Conservation (phyloP, 53 echinoderm and acorn worm species). For the Henricia sp. region DNA sequence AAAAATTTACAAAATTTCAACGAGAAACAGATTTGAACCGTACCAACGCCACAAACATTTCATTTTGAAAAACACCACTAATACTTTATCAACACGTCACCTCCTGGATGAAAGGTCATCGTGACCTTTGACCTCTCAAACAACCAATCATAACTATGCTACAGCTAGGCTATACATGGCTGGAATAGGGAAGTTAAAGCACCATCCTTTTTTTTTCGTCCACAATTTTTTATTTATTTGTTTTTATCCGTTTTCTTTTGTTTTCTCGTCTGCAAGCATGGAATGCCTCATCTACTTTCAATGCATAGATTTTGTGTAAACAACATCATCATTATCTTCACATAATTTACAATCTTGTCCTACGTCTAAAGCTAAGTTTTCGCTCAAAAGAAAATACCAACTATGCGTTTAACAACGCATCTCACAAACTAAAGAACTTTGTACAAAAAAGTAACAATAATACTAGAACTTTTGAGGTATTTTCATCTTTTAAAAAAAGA, state of each 20-base stretch:
- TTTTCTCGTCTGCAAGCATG: conserved; percentile 20
- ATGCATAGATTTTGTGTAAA: conserved; percentile 49
- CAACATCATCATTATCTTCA: conserved; percentile 8
- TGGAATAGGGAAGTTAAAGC: conserved; percentile 57
- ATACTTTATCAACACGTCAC: conserved; percentile 23
- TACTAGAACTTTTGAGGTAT: conserved; percentile 50
- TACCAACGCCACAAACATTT: conserved; percentile 8
- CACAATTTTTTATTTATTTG: neutral
- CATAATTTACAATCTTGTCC: conserved; percentile 31
- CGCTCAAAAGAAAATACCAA: neutral
- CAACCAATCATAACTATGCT: conserved; percentile 11
- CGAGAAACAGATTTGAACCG: neutral
- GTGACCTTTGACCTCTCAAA: conserved; percentile 34
- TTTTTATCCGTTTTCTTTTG: conserved; percentile 18
- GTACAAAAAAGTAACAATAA: conserved; percentile 28
- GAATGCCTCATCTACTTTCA: conserved; percentile 60
- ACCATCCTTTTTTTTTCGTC: conserved; percentile 41
- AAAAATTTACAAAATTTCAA: conserved; percentile 1
- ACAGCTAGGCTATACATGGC: conserved; percentile 23
- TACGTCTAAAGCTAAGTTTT: neutral
- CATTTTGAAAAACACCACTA: conserved; percentile 24
- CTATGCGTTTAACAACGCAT: no score
- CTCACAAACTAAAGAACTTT: conserved; percentile 14
- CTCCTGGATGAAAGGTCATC: conserved; percentile 5
- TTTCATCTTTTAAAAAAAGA: conserved; percentile 14